A percentile compares a stretch with the other conserved stretches of the same genome.
phyloP scores from a whole-genome alignment of 1,140 invertebrate genomes.

The Bombus ignitus region DNA sequence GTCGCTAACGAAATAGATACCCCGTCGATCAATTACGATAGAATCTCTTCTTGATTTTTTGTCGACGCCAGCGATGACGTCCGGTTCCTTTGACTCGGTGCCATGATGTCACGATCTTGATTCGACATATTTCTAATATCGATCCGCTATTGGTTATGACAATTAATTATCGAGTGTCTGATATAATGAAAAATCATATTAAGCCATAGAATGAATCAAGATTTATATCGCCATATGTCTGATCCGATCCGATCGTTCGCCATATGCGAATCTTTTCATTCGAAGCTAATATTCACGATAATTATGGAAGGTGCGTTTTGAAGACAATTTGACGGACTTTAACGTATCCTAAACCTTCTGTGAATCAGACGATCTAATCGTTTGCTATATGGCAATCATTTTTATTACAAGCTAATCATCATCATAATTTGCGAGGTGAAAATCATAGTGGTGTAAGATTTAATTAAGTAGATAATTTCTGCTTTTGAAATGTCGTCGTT shows the following conservation, averaged over 20 bases:
- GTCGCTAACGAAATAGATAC: constrained; percentile 61
- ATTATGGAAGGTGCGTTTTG: background rate
- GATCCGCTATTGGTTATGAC: background rate
- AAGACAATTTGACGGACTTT: background rate
- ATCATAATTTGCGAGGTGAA: background rate
- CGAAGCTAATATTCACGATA: background rate
- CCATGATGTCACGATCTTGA: background rate
- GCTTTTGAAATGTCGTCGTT: too few species aligned
- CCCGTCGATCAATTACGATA: constrained; percentile 57
- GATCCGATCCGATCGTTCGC: background rate
- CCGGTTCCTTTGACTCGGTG: background rate
- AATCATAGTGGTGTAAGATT: too few species aligned
- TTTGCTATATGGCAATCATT: background rate
- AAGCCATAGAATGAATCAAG: background rate
- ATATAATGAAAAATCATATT: background rate
- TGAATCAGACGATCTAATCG: background rate
- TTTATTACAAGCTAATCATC: background rate
- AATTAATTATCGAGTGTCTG: background rate
- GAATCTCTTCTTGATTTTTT: constrained; percentile 33
- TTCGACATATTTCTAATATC: background rate
- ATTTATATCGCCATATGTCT: background rate
- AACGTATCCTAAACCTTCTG: background rate
- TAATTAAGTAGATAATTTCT: too few species aligned
- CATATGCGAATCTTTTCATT: background rate
- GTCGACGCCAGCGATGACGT: background rate